Percentiles rank a stretch among this genome's conserved stretches.
Conservation (phyloP, 2,113 vertebrate genomes). For the Pseudolaguvia tuberculata region DNA sequence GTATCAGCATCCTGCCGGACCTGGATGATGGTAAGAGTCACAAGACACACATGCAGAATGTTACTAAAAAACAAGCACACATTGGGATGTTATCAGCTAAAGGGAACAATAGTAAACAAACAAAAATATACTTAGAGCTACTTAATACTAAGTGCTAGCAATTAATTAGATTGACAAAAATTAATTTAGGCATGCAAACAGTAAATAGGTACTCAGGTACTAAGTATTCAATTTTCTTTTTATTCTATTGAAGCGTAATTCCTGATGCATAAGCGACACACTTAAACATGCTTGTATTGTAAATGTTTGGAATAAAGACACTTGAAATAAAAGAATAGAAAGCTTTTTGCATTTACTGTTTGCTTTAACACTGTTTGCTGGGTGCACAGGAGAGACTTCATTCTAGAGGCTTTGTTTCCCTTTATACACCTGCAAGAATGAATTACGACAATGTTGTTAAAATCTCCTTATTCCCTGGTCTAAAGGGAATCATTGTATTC, state of each 20-base stretch:
- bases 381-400: not conserved
- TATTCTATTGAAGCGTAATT: not conserved
- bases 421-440: constrained; percentile 23
- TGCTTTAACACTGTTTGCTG: not conserved
- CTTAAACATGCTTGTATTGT: not conserved
- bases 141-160: not conserved
- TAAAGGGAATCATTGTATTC: constrained; percentile 30
- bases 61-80: not conserved
- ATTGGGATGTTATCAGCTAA: not conserved
- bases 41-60: not conserved
- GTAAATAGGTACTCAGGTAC: not conserved
- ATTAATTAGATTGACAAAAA: not conserved
- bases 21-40: constrained; percentile 79
- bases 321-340: not conserved
- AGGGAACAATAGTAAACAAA: not conserved
- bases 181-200: too few species aligned
- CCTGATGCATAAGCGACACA: not conserved
- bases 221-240: not conserved
- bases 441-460: constrained; percentile 23
- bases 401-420: not conserved
- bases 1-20: constrained; percentile 77
- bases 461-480: constrained; percentile 18
- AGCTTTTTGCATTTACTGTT: not conserved
- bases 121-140: not conserved
- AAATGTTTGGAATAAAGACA: not conserved